Percentiles rank a stretch among this genome's conserved stretches.
These are phyloP conservation scores for Corella eumyota DNA, from an alignment of 23 tunicate species.

Conservation along the genomic window DNA sequence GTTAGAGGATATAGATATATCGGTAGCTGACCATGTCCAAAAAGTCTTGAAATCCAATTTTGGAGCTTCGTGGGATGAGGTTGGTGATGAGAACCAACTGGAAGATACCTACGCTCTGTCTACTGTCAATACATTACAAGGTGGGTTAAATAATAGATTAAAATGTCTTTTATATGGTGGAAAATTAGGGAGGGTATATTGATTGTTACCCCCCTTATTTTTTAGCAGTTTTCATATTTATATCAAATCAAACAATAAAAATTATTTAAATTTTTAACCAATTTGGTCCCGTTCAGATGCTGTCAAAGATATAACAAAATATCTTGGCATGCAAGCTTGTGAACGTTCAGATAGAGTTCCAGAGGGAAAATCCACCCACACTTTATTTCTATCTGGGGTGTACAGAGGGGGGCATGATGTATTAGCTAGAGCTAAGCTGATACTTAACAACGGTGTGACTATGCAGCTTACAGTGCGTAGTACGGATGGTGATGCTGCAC, in stretches of 20 bases:
- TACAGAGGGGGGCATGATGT: slow-evolving; percentile 93
- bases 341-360: slow-evolving; percentile 91
- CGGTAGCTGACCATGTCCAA: slow-evolving; percentile 94
- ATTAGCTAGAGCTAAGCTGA: slow-evolving; percentile 85
- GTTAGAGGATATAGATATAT: slow-evolving; percentile 85
- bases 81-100: slow-evolving; percentile 77
- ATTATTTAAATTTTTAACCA: background rate
- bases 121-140: slow-evolving; percentile 51
- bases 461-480: slow-evolving; percentile 98
- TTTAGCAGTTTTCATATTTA: background rate
- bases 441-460: slow-evolving; percentile 79
- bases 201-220: too few relatives aligned
- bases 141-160: slow-evolving; percentile 1
- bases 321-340: slow-evolving; percentile 97
- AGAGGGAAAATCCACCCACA: slow-evolving; percentile 81
- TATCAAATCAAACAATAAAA: background rate
- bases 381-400: slow-evolving; percentile 70
- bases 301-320: slow-evolving; percentile 67
- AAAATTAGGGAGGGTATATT: too few relatives aligned
- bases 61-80: slow-evolving; percentile 92
- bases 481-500: slow-evolving; percentile 55
- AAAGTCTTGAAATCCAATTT: slow-evolving; percentile 84
- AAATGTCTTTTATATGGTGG: too few relatives aligned
- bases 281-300: slow-evolving; percentile 37
- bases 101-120: slow-evolving; percentile 94